Base-by-base conservation (phyloP, 2,888 invertebrate species). In the Disparrhopalites patrizii region DNA sequence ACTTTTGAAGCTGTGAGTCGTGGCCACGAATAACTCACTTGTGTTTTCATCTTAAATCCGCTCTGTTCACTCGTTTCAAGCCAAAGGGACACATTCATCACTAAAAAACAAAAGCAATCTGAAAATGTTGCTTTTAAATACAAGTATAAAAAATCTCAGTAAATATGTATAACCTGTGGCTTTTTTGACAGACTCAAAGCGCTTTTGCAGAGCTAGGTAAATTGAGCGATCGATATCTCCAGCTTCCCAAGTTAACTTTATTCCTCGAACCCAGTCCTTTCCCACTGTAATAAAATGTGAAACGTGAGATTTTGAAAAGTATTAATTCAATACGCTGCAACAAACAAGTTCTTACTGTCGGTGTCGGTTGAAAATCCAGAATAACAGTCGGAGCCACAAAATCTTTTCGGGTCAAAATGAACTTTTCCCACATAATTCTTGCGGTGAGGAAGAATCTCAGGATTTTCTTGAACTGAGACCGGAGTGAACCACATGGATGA, bases 381-480 rank as follows among this genome's bases (percentile, higher is more conserved):
- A 81, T 91, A 93, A 80, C 91, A 92, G 76, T 84, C 81, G 52
- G 86, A 85, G 71, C 80, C 82, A 80, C 93, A 95, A 66, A 84
- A 83, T 54, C 82, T 80, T 76, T 87, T 85, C 15, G 91, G 87
- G 80, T 89, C 87, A 81, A 91, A 90, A 73, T 80, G 81, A 62
- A 86, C 79, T 68, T 82, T 81, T 20, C 86, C 86, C 67, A 87
- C 79, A 78, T 73, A 74, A 56, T 73, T 77, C 54, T 81, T 80
- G 52, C 79, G 72, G 63, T 74, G 70, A 33, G 76, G 70, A 55
- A 69, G 67, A 55, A 76, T 66, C 63, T 74, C 71, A 23, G 73
- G 70, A 54, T 68, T 68, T 65, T 70, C 72, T 60, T 65, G 68
- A 50, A 65, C 64, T 13, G 70, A 69, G 13, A 70, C 67, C 15